Base-by-base conservation (phyloP, 2,113 vertebrate genomes). In the Oryzias curvinotus region DNA sequence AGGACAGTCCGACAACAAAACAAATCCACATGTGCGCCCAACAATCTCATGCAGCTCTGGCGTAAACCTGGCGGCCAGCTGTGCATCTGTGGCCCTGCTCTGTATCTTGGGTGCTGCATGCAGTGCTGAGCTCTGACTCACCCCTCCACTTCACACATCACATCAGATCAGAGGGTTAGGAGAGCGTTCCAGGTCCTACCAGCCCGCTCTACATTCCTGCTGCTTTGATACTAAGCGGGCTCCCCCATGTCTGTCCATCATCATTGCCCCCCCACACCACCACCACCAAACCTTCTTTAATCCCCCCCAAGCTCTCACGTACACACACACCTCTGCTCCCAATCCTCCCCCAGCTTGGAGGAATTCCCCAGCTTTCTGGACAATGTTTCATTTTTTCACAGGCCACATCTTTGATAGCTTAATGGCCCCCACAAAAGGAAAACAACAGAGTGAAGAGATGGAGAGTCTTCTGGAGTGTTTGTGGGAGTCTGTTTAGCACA, bases 301-400 rank as follows among this genome's bases (percentile, higher is more conserved):
- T 58, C 77, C 81, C 45, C 58, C 58, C 58, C 14, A 59, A 46
- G 52, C 56, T 28, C 52, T 47, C 57, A 28, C 15, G 50, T 47
- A 49, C 46, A 61, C 57, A 61, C 23, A 61, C 69, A 50, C 56
- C 25, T 15, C 46, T 6, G 15, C 52, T 49, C 44, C 49, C 69
- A 49, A 63, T 74, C 89, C 89, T 88, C 91, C 90, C 87, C 87
- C 85, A 80, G 79, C 77, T 85, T 78, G 52, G 78, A 88, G 87
- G 88, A 91, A 90, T 92, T 89, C 79, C 75, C 72, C 55, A 65
- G 82, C 79, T 92, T 75, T 91, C 91, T 92, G 91, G 91, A 92
- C 86, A 91, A 85, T 91, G 91, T 92, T 92, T 86, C 77, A 83
- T 89, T 88, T 82, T 71, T 78, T 71, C 76, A 82, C 86, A 89